Conservation (phyloP, 2,113 vertebrate genomes). For the Dolichallabes microphthalmus region DNA sequence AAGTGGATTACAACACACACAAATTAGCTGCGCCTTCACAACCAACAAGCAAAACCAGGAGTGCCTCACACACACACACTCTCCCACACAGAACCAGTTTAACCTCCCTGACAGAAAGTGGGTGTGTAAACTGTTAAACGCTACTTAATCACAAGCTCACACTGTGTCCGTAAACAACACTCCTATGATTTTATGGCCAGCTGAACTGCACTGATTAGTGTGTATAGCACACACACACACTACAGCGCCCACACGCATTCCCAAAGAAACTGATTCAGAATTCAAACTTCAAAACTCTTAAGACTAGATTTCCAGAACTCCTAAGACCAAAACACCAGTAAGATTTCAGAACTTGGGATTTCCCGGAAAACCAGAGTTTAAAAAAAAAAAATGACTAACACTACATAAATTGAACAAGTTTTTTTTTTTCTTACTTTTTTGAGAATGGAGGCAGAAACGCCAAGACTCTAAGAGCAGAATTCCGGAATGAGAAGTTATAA, state of each 20-base stretch:
- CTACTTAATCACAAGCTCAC: not conserved
- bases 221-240: not conserved
- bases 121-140: not conserved
- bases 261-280: not conserved
- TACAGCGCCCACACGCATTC: not conserved
- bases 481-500: not conserved
- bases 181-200: not conserved
- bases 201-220: not conserved
- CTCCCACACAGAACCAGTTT: constrained; percentile 18
- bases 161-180: not conserved
- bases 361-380: no score
- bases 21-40: constrained; percentile 21
- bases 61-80: not conserved
- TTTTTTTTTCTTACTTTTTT: no score
- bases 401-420: no score
- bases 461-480: not conserved
- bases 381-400: no score
- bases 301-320: not conserved
- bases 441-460: no score
- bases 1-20: constrained; percentile 10
- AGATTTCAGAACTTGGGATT: no score
- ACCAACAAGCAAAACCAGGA: constrained; percentile 9
- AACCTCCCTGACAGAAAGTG: constrained; percentile 9
- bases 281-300: no score
- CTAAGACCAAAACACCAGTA: not conserved